Evolutionary conservation across 2,113 vertebrate genomes (phyloP), one percentile per base, ranked within the genome.

Genomic region (Aphyosemion australe): DNA sequence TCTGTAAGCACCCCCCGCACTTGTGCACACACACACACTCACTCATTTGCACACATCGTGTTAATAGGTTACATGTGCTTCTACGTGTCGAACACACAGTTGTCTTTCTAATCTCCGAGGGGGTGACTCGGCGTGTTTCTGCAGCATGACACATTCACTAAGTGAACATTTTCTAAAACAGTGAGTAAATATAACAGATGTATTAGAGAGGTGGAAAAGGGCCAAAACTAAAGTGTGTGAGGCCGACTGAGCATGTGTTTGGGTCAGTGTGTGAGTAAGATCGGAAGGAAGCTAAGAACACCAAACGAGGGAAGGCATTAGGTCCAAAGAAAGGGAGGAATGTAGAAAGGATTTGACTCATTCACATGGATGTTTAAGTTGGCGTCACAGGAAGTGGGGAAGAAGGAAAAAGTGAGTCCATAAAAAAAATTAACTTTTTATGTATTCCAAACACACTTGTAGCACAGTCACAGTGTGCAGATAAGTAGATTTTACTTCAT

Each of bases 331-430:
- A 8, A 37, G 34, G 42, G 65, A 39, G 52, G 32, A 26, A 67
- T 70, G 58, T 54, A 39, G 32, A n/a, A 16, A 59, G 50, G 78
- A 72, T 54, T 69, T 84, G 86, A 87, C 71, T 87, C 83, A 84
- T 34, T 42, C n/a, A 37, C 49, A n/a, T 54, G 74, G 84, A 81
- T 83, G 76, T 76, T 77, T 59, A 61, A 26, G 54, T 32, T 32
- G 61, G 45, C 63, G 56, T 72, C 58, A 74, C 71, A 72, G 88
- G 83, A 87, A 79, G 65, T 74, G 32, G 61, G 26, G 34, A 52
- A 15, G 4, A 51, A 45, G 21, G n/a, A 8, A 18, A 47, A 61
- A 57, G 2, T 46, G 8, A 50, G 37, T 55, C 47, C 45, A 42
- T 26, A 26, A 4, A 26, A 26, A 26, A 26, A 26, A 2, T 26